Percentiles rank a stretch among this genome's conserved stretches.
phyloP scores from a whole-genome alignment of 1,140 invertebrate species.

The Hormaphis cornu region DNA sequence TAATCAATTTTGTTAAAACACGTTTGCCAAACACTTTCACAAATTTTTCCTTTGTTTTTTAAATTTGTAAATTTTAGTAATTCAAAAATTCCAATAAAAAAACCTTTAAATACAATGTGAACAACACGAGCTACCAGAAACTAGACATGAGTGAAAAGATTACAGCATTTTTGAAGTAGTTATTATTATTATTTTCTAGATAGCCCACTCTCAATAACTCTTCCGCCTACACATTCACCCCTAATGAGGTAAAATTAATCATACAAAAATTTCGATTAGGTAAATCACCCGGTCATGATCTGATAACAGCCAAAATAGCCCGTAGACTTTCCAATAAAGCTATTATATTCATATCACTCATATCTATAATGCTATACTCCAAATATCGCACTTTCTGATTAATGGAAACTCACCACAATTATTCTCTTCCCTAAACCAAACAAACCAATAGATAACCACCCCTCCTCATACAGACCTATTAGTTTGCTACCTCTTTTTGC shows the following conservation, averaged over 20 bases:
- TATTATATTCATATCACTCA: neutral
- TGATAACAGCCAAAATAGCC: neutral
- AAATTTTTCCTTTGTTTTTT: too few species aligned
- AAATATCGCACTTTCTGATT: neutral
- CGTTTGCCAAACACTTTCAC: too few species aligned
- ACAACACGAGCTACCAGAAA: too few species aligned
- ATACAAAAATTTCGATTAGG: constrained; percentile 10
- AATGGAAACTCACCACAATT: too few species aligned
- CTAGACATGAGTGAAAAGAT: too few species aligned
- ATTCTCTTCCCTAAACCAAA: constrained; percentile 39
- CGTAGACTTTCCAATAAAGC: neutral
- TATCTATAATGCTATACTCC: neutral
- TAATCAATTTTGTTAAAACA: too few species aligned
- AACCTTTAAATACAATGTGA: too few species aligned
- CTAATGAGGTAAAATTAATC: neutral
- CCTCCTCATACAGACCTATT: too few species aligned
- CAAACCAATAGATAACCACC: constrained; percentile 33
- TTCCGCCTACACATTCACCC: neutral
- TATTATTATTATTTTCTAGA: neutral
- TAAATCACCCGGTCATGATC: neutral
- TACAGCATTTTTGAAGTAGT: too few species aligned
- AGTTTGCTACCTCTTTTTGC: constrained; percentile 36
- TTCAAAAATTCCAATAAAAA: too few species aligned
- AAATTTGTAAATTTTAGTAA: too few species aligned
- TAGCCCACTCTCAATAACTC: neutral